These are phyloP conservation scores for Phaedon cochleariae DNA, from an alignment of 2,888 invertebrate species.

Conservation along the genomic window DNA sequence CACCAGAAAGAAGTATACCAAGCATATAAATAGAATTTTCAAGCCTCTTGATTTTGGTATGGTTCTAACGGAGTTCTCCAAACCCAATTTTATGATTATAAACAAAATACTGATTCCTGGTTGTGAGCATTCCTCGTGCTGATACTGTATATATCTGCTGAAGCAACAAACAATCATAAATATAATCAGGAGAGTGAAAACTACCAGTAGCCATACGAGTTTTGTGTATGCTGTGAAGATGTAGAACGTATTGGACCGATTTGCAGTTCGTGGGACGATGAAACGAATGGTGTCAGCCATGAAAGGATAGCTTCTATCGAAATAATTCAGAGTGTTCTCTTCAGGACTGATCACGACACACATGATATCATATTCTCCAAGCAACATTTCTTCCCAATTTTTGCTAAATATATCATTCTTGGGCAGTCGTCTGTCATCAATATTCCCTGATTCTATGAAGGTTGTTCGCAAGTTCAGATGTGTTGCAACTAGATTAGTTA, in stretches of 20 bases:
- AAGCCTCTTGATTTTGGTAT: not conserved
- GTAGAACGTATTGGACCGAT: not conserved
- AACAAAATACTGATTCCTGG: not conserved
- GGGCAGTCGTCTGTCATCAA: not conserved
- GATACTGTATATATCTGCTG: not conserved
- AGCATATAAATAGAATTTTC: not conserved
- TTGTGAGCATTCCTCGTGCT: not conserved
- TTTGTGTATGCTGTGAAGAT: not conserved
- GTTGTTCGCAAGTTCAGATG: not conserved
- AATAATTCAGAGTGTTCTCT: not conserved
- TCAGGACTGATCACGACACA: not conserved
- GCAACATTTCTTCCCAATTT: not conserved
- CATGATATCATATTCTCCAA: constrained; percentile 2
- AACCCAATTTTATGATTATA: not conserved
- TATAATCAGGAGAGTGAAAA: not conserved
- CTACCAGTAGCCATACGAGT: not conserved
- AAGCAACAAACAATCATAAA: not conserved
- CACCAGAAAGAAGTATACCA: not conserved
- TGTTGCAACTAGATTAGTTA: not conserved
- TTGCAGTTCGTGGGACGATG: not conserved
- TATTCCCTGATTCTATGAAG: not conserved
- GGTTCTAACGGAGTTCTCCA: not conserved
- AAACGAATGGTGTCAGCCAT: not conserved
- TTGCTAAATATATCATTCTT: not conserved
- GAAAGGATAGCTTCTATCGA: not conserved